Evolutionary conservation across 2,113 vertebrate species (phyloP).

Genomic region (Siniperca knerii): DNA sequence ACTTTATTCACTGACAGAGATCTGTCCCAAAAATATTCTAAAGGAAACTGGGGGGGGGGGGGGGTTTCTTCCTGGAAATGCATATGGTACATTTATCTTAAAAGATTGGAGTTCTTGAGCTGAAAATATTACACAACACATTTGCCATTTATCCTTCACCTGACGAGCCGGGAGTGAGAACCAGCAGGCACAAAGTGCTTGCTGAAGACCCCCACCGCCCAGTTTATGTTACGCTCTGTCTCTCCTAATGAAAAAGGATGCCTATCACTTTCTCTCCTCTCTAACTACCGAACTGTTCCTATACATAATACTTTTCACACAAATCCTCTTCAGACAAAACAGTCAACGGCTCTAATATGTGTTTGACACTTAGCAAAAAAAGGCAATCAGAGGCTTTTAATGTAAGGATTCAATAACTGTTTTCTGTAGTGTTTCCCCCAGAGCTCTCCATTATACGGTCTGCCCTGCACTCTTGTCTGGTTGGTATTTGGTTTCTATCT

Average conservation of each 20-base stretch:
- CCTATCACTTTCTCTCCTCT: constrained; percentile 24
- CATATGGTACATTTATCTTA: constrained; percentile 22
- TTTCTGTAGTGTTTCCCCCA: constrained; percentile 50
- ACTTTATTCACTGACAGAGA: constrained; percentile 25
- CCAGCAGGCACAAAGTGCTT: constrained; percentile 33
- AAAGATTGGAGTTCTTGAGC: constrained; percentile 12
- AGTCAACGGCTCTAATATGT: constrained; percentile 6
- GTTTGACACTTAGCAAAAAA: constrained; percentile 29
- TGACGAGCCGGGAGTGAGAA: constrained; percentile 22
- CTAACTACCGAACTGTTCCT: constrained; percentile 6
- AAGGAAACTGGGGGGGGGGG: not conserved
- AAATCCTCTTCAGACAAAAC: constrained; percentile 39
- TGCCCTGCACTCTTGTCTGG: constrained; percentile 63
- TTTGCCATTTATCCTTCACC: constrained; percentile 24
- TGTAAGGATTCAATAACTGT: constrained; percentile 65
- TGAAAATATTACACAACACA: constrained; percentile 24
- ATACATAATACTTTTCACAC: not conserved
- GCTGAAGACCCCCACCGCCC: constrained; percentile 13
- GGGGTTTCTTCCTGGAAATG: not conserved
- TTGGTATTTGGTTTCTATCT: constrained; percentile 66
- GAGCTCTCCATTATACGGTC: constrained; percentile 43
- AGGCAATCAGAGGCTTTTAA: not conserved
- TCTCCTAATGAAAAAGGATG: constrained; percentile 41
- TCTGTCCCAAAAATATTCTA: not conserved
- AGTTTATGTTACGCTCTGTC: constrained; percentile 34